Evolutionary conservation across 2,113 vertebrate species (phyloP).

Genomic region (Jacana jacana): DNA sequence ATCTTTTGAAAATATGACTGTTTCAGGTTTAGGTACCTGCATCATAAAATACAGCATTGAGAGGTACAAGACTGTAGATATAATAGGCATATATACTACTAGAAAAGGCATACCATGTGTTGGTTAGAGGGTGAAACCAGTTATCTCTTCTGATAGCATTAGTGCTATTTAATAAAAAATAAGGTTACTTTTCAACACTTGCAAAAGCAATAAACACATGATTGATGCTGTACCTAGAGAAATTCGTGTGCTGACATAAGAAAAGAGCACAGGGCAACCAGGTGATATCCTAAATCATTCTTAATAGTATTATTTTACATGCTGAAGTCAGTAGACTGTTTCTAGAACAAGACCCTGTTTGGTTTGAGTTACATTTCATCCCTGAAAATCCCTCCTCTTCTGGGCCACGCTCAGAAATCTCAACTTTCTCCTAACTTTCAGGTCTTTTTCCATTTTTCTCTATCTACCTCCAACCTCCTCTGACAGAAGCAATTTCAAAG

Average conservation of each 20-base stretch:
- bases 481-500: not conserved
- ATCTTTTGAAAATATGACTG: not conserved
- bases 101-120: accelerated
- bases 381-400: not conserved
- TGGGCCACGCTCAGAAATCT: not conserved
- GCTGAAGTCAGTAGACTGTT: not conserved
- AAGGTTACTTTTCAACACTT: not conserved
- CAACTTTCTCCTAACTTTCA: not conserved
- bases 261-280: not conserved
- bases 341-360: not conserved
- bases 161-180: not conserved
- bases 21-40: not conserved
- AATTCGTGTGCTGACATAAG: not conserved
- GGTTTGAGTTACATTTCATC: not conserved
- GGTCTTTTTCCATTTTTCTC: not conserved
- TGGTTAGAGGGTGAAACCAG: not conserved
- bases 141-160: not conserved
- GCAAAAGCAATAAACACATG: not conserved
- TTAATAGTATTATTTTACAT: not conserved
- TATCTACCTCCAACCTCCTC: not conserved
- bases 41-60: not conserved
- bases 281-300: not conserved
- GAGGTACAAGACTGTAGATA: not conserved
- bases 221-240: not conserved
- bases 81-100: not conserved